Percentiles rank a stretch among this genome's conserved stretches.
These are phyloP conservation scores for Cybosia mesomella DNA, from an alignment of 2,888 invertebrate genomes.

Conservation along the genomic window DNA sequence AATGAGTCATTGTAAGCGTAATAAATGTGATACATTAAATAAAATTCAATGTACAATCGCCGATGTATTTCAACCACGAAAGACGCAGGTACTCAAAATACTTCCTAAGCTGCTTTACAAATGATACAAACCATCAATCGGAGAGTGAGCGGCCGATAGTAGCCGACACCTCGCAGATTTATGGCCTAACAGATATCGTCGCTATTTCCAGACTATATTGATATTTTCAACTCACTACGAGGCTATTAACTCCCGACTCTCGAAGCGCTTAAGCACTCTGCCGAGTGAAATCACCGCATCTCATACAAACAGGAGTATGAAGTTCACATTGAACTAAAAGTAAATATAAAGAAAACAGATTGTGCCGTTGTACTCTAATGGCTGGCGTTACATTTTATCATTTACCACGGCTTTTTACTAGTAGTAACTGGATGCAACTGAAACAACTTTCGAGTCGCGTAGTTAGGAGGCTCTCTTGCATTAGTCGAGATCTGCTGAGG, in stretches of 20 bases:
- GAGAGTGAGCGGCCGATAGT: constrained; percentile 80
- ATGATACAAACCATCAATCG: constrained; percentile 84
- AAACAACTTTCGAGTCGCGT: constrained; percentile 55
- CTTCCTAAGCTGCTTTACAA: constrained; percentile 83
- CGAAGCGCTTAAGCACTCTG: constrained; percentile 77
- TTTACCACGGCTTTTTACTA: constrained; percentile 55
- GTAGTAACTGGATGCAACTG: constrained; percentile 52
- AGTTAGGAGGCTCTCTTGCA: constrained; percentile 63
- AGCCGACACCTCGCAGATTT: constrained; percentile 84
- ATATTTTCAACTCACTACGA: constrained; percentile 76
- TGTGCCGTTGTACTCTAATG: constrained; percentile 36
- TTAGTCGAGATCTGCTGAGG: constrained; percentile 58
- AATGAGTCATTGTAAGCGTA: not conserved
- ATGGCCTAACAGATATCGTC: constrained; percentile 72
- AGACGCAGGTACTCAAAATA: constrained; percentile 67
- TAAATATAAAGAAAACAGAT: constrained; percentile 35
- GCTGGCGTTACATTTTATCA: constrained; percentile 48
- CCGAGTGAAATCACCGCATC: constrained; percentile 70
- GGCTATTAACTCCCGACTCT: constrained; percentile 79
- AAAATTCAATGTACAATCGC: constrained; percentile 35
- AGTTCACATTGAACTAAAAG: constrained; percentile 41
- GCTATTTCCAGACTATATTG: constrained; percentile 81
- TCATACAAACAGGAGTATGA: constrained; percentile 45
- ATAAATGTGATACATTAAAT: constrained; percentile 9
- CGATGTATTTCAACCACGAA: constrained; percentile 43